Conservation (phyloP, 1,140 invertebrate genomes). For the Tetramorium alpestre region DNA sequence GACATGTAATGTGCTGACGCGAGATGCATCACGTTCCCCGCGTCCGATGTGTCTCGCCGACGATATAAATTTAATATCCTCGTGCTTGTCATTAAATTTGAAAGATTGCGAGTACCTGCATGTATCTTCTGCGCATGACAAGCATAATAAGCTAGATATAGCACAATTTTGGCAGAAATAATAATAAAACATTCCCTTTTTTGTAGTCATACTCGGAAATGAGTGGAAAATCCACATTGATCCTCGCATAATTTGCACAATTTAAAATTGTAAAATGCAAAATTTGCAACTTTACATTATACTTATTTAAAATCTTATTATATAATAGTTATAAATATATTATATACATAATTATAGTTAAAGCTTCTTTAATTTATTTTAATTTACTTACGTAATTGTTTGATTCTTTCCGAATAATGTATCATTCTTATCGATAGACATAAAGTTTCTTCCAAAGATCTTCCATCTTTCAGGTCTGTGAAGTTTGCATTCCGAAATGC, state of each 20-base stretch:
- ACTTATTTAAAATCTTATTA: too few species aligned
- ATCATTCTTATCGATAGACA: background rate
- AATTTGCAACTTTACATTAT: too few species aligned
- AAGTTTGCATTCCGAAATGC: too few species aligned
- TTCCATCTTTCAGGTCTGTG: background rate
- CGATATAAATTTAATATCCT: constrained; percentile 33
- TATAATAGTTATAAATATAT: too few species aligned
- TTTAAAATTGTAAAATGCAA: too few species aligned
- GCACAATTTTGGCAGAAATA: background rate
- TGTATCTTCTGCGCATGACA: background rate
- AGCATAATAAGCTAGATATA: background rate
- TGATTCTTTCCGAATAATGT: background rate
- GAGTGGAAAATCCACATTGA: too few species aligned
- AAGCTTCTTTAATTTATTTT: background rate
- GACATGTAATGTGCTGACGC: constrained; percentile 6
- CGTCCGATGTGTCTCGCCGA: background rate
- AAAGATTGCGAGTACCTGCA: background rate
- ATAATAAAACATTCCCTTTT: too few species aligned
- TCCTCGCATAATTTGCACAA: too few species aligned
- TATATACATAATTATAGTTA: too few species aligned
- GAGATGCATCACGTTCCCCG: background rate
- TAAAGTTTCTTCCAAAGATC: background rate
- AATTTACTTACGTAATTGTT: too few species aligned
- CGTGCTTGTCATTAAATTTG: constrained; percentile 1
- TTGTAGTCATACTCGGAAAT: too few species aligned